Evolutionary conservation across 1,140 invertebrate genomes (phyloP), one percentile per base, ranked within the genome.

Genomic region (Drosophila tropicalis): DNA sequence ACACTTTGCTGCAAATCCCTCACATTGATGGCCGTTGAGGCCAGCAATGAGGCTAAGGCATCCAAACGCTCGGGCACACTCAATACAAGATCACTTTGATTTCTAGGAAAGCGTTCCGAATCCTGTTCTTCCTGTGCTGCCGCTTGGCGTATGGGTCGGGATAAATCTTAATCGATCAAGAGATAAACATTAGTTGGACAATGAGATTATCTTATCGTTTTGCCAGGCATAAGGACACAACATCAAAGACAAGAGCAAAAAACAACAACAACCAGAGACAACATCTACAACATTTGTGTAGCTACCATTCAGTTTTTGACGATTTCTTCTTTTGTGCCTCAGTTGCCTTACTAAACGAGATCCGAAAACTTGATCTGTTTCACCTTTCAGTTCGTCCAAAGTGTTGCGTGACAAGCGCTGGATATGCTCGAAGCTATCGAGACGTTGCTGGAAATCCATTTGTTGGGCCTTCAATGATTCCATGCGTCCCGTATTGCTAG

Each of bases 341-440:
- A 73, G 34, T 66, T 83, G 41, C 36, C 76, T 76, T 15, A 66
- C 66, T 36, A 17, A 15, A n/a, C 84, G 76, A 0, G 84, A 12
- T 2, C 84, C 76, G 4, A 62, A 25, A 9, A 68, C 44, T 36
- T 44, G 3, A 41, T 87, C 84, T 39, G 70, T 80, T 87, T 91
- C 90, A 91, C 90, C 90, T 91, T 91, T 86, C 41, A 91, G 55
- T 57, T 91, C 85, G 10, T 91, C 90, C 58, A 91, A 51, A 9
- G 81, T 87, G 58, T 29, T 66, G 0, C 80, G 70, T 0, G 80
- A 76, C 1, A 90, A 15, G 0, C 86, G 75, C 13, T 91, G 85
- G 22, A 90, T 85, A 17, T 85, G 81, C 64, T 91, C 90, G 32
- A 90, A 74, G 39, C 78, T 77, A 41, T 90, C 83, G 63, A 91